Percentiles rank a stretch among this genome's conserved stretches.
Evolutionary conservation across 2,797 vertebrate genomes (phyloP).

Genomic region (Forpus xanthops): DNA sequence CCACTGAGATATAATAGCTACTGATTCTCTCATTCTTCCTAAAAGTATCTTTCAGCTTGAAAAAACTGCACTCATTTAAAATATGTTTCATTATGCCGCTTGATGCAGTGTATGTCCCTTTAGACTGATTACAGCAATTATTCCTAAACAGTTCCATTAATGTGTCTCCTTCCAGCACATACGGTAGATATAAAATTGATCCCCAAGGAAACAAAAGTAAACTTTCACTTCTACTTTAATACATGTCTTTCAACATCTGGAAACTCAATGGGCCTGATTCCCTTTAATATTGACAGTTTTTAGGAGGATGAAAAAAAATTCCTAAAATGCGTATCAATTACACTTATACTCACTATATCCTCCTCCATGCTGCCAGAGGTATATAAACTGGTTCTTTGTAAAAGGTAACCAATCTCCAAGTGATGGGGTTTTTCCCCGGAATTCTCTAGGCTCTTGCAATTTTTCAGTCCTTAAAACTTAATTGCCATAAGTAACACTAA

Average conservation of each 20-base stretch:
- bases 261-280: not conserved
- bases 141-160: conserved; percentile 46
- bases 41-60: not conserved
- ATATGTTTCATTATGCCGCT: conserved; percentile 1
- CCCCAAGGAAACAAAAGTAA: conserved; percentile 35
- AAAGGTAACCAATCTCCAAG: not conserved
- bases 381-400: not conserved
- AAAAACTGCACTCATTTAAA: conserved; percentile 1
- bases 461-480: not conserved
- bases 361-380: not conserved
- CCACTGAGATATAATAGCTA: not conserved
- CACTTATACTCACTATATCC: not conserved
- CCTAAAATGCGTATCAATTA: not conserved
- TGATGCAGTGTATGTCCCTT: not conserved
- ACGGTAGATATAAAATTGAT: conserved; percentile 23
- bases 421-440: not conserved
- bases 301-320: not conserved
- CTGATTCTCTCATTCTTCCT: not conserved
- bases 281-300: not conserved
- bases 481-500: not conserved
- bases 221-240: conserved; percentile 17
- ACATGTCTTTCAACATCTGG: not conserved
- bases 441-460: not conserved
- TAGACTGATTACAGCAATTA: conserved; percentile 52
- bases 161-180: not conserved